Base-by-base conservation (phyloP, 2,888 invertebrate species). In the Teinopalpus imperialis region DNA sequence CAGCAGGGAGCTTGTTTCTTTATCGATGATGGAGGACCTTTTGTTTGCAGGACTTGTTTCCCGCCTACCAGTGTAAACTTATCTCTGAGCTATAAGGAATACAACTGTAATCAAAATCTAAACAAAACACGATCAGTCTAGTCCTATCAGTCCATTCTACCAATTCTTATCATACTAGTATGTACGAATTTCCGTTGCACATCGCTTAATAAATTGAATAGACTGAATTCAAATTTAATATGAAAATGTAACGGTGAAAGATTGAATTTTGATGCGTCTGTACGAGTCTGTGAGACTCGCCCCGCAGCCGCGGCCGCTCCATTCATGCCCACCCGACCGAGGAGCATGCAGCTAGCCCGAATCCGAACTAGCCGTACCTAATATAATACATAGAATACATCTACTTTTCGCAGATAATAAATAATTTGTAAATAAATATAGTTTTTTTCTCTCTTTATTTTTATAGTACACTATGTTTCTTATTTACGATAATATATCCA, bases 211-310 rank as follows among this genome's bases (percentile, higher is more conserved):
- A 27, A 49, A 37, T 24, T 45, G 52, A 52, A 45, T 47, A 52
- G 52, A 59, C 61, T 46, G 66, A 70, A 80, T 77, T 67, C 73
- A 81, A 81, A 81, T 82, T 81, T 69, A 73, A 80, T 81, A 83
- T 77, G 74, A 64, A 69, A 66, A 63, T 69, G 68, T 57, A 57
- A 61, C 57, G 56, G 66, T 68, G 68, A 73, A 74, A 81, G 74
- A 82, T 82, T 81, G 77, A 79, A 82, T 81, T 75, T 79, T 74
- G 79, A 75, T 81, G 79, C 66, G 66, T 69, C 54, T 52, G 48
- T 53, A 44, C 45, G 51, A 60, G 61, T 63, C 39, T 40, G 51
- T 44, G 48, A 44, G 53, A 36, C 43, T 42, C 32, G 50, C 51
- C 61, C 59, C 68, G 52, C 58, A 57, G 60, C 61, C 54, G 62